A percentile compares a stretch with the other conserved stretches of the same genome.
Conservation (phyloP, 2,797 vertebrate genomes). For the Eidolon dupreanum region DNA sequence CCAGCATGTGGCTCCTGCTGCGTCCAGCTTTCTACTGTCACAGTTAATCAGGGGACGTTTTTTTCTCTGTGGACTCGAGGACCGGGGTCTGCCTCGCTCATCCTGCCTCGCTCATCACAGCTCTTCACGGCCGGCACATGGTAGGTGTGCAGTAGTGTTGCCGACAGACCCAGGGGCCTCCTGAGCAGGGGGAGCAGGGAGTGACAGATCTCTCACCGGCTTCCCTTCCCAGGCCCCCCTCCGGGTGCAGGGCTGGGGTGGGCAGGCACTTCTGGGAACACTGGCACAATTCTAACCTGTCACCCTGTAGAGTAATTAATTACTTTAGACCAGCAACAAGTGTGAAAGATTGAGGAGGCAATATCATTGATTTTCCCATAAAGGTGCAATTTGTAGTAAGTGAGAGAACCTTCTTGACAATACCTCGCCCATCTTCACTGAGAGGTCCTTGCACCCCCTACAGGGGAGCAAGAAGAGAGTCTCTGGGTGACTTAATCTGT, state of each 20-base stretch:
- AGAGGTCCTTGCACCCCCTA: constrained; percentile 51
- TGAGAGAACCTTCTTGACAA: constrained; percentile 74
- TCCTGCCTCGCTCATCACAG: not conserved
- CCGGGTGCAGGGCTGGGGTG: accelerated
- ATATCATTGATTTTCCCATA: constrained; percentile 82
- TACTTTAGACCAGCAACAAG: constrained; percentile 74
- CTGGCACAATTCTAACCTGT: constrained; percentile 37
- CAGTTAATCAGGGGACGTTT: too few relatives aligned
- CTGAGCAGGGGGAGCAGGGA: not conserved
- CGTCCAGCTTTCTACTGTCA: too few relatives aligned
- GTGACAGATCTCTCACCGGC: not conserved
- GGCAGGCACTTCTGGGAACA: accelerated
- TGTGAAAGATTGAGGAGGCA: constrained; percentile 76
- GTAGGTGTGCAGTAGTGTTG: accelerated
- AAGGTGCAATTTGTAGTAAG: constrained; percentile 81
- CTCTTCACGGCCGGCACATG: accelerated
- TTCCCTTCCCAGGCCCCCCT: not conserved
- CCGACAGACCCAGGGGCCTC: not conserved
- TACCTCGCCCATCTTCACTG: constrained; percentile 71
- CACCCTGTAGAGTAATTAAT: constrained; percentile 77
- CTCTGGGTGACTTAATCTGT: constrained; percentile 43
- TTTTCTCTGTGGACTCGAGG: accelerated
- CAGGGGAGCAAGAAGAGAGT: constrained; percentile 38
- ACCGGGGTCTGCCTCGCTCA: not conserved
- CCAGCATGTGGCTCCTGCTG: not conserved